Evolutionary conservation across 2,797 vertebrate genomes (phyloP).

Genomic region (Centroberyx gerrardi): DNA sequence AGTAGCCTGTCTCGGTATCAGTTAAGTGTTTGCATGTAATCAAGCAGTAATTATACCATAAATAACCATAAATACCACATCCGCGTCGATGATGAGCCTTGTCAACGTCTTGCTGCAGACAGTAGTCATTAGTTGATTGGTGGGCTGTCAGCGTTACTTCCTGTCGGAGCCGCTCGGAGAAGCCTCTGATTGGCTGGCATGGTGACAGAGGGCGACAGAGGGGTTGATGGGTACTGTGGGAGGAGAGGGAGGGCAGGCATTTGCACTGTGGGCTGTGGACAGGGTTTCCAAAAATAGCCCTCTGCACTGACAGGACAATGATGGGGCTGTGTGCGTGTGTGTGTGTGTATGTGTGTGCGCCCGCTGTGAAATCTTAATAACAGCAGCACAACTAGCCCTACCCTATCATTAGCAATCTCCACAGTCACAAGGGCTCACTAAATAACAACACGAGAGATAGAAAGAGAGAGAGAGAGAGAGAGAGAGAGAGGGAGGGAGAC

Average conservation of each 20-base stretch:
- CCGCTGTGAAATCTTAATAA: constrained; percentile 81
- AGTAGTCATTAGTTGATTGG: constrained; percentile 80
- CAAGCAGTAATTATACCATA: constrained; percentile 69
- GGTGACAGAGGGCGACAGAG: constrained; percentile 70
- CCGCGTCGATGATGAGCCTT: constrained; percentile 57
- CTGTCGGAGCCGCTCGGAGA: constrained; percentile 54
- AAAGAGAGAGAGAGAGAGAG: constrained; percentile 8
- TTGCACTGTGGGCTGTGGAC: constrained; percentile 62
- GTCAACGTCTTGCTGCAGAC: constrained; percentile 57
- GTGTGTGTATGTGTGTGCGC: constrained; percentile 43
- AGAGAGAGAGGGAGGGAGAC: constrained; percentile 21
- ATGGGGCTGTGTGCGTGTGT: constrained; percentile 54
- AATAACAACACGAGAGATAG: constrained; percentile 61
- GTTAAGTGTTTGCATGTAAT: constrained; percentile 64
- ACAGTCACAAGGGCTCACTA: constrained; percentile 61
- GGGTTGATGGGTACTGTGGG: constrained; percentile 69
- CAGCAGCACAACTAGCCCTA: constrained; percentile 64
- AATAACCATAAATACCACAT: constrained; percentile 73
- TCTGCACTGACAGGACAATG: constrained; percentile 79
- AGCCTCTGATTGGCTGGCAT: constrained; percentile 70
- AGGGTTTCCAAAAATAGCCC: constrained; percentile 78
- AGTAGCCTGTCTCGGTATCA: constrained; percentile 41
- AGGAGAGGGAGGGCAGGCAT: constrained; percentile 64
- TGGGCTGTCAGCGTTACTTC: constrained; percentile 75
- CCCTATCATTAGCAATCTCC: constrained; percentile 79